Evolutionary conservation across 2,888 invertebrate species (phyloP).

Genomic region (Eledona agricola): DNA sequence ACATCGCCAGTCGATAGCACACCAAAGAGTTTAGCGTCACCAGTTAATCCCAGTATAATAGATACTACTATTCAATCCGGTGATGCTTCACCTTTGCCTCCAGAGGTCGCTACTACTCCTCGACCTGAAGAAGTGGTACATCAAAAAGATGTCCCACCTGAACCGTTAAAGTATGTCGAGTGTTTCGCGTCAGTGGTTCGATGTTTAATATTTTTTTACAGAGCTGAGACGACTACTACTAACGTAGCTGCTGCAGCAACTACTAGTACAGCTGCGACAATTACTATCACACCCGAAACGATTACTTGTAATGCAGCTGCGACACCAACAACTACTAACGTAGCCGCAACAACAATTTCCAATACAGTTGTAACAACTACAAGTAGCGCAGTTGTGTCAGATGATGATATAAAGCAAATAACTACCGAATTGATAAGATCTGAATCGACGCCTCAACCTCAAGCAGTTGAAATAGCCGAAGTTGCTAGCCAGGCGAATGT

Average conservation of each 20-base stretch:
- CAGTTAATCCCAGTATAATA: slow-evolving; percentile 16
- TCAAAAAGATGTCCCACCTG: too few species aligned
- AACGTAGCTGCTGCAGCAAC: slow-evolving; percentile 1
- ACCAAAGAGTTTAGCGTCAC: slow-evolving; percentile 42
- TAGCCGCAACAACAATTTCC: background rate
- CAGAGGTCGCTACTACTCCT: too few species aligned
- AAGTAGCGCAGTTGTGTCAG: slow-evolving; percentile 1
- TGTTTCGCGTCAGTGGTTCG: too few species aligned
- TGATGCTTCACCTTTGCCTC: slow-evolving; percentile 40
- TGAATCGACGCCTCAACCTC: slow-evolving; percentile 26
- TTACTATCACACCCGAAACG: too few species aligned
- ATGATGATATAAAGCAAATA: slow-evolving; percentile 30
- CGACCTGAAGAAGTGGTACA: slow-evolving; percentile 34
- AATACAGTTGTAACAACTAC: background rate
- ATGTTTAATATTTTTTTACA: slow-evolving; percentile 3
- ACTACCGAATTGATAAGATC: slow-evolving; percentile 30
- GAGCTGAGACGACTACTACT: slow-evolving; percentile 10
- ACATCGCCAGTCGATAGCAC: slow-evolving; percentile 46
- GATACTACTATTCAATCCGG: slow-evolving; percentile 16
- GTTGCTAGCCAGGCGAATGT: too few species aligned
- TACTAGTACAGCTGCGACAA: background rate
- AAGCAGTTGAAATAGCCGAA: too few species aligned
- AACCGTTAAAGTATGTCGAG: slow-evolving; percentile 24
- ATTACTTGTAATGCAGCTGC: too few species aligned
- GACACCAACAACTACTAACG: too few species aligned